A percentile compares a stretch with the other conserved stretches of the same genome.
These are phyloP conservation scores for Cephalotes varians DNA, from an alignment of 2,888 invertebrate species.

Conservation along the genomic window DNA sequence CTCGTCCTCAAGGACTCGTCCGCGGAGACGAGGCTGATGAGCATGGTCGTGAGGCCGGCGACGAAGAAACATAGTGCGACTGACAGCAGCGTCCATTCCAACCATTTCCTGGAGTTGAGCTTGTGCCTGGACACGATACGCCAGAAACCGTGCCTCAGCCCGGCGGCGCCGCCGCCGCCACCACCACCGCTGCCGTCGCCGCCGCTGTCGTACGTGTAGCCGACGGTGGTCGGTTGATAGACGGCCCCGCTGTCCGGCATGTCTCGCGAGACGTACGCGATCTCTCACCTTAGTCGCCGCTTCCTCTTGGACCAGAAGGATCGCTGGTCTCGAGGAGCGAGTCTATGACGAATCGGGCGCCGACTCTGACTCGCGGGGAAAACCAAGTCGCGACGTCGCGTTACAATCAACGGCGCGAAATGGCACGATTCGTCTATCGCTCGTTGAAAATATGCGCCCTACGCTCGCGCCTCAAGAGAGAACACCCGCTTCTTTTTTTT, in stretches of 20 bases:
- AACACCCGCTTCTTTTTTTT: background rate
- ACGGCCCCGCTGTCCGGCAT: slow-evolving; percentile 85
- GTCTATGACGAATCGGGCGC: background rate
- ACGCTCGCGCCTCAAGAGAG: background rate
- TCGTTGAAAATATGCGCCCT: background rate
- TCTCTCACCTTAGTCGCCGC: background rate
- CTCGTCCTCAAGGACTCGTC: slow-evolving; percentile 35
- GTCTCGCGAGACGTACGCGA: slow-evolving; percentile 62
- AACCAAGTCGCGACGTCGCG: too few species aligned
- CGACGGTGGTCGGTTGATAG: slow-evolving; percentile 85
- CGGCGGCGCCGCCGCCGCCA: slow-evolving; percentile 76
- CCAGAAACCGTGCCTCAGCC: slow-evolving; percentile 80
- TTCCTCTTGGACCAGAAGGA: background rate
- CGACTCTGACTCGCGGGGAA: too few species aligned
- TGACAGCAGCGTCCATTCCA: slow-evolving; percentile 83
- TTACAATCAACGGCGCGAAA: too few species aligned
- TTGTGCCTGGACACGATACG: slow-evolving; percentile 83
- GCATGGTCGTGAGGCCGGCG: slow-evolving; percentile 81
- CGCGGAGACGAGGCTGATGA: slow-evolving; percentile 79
- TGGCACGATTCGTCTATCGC: background rate
- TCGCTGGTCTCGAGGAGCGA: background rate
- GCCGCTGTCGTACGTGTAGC: slow-evolving; percentile 82
- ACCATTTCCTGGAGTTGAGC: slow-evolving; percentile 83
- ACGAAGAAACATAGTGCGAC: slow-evolving; percentile 81
- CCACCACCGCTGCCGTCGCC: slow-evolving; percentile 80